These are phyloP conservation scores for Plagodis pulveraria DNA, from an alignment of 2,888 invertebrate species.

Conservation along the genomic window DNA sequence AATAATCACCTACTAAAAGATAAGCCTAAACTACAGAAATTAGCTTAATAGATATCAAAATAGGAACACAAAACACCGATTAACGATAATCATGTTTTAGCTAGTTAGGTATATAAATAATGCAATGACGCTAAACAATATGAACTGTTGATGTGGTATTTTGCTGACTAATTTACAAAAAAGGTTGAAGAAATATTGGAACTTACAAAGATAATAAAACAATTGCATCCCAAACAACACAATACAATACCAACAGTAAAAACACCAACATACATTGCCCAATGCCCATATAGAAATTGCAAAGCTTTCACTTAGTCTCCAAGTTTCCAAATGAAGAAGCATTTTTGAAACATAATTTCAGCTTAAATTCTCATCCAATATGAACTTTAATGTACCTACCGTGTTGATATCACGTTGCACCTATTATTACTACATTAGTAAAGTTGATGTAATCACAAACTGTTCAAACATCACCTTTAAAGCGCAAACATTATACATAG, in stretches of 20 bases:
- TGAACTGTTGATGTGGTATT: slow-evolving; percentile 11
- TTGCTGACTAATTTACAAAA: slow-evolving; percentile 4
- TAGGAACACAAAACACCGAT: slow-evolving; percentile 27
- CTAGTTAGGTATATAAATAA: background rate
- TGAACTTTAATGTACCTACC: too few species aligned
- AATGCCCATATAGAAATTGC: slow-evolving; percentile 12
- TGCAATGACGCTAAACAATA: slow-evolving; percentile 26
- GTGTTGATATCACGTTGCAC: background rate
- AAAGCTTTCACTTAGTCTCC: slow-evolving; percentile 7
- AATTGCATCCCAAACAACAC: slow-evolving; percentile 4
- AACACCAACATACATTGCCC: slow-evolving; percentile 1
- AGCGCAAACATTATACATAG: slow-evolving; percentile 12
- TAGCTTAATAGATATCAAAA: slow-evolving; percentile 49
- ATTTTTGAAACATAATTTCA: too few species aligned
- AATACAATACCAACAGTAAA: slow-evolving; percentile 11
- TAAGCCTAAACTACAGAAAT: slow-evolving; percentile 45
- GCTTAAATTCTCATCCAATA: too few species aligned
- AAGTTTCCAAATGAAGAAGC: background rate
- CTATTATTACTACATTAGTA: background rate
- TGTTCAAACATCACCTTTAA: slow-evolving; percentile 20
- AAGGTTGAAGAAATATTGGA: slow-evolving; percentile 3
- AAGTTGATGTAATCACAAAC: slow-evolving; percentile 23
- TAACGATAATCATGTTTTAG: slow-evolving; percentile 21
- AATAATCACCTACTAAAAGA: slow-evolving; percentile 29
- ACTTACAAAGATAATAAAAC: slow-evolving; percentile 2